Conservation (phyloP, 2,113 vertebrate genomes). For the Mesembrinibis cayennensis region DNA sequence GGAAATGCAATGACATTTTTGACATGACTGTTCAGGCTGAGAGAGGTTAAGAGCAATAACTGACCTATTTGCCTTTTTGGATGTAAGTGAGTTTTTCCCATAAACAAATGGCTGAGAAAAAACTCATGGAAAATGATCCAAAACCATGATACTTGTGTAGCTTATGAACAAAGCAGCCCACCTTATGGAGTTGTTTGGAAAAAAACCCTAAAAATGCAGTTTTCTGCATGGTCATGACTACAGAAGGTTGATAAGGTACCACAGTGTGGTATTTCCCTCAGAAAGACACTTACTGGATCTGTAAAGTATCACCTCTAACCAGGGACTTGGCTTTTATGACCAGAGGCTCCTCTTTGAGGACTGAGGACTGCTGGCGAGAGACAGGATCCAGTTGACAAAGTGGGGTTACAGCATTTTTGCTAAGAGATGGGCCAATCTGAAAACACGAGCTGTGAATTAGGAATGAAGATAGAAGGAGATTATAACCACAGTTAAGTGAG, state of each 20-base stretch:
- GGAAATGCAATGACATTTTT: not conserved
- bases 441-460: not conserved
- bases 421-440: not conserved
- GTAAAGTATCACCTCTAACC: not conserved
- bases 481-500: not conserved
- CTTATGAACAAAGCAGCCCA: not conserved
- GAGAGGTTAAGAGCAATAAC: not conserved
- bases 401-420: not conserved
- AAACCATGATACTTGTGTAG: not conserved
- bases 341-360: not conserved
- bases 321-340: not conserved
- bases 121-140: not conserved
- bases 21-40: not conserved
- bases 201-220: not conserved
- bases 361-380: not conserved
- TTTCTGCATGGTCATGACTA: not conserved
- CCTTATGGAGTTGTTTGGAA: not conserved
- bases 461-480: not conserved
- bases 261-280: not conserved
- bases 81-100: not conserved
- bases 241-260: not conserved
- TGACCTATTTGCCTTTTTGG: not conserved
- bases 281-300: not conserved
- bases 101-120: not conserved
- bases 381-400: not conserved